Base-by-base conservation (phyloP, 1,140 invertebrate genomes). In the Anthonomus grandis region DNA sequence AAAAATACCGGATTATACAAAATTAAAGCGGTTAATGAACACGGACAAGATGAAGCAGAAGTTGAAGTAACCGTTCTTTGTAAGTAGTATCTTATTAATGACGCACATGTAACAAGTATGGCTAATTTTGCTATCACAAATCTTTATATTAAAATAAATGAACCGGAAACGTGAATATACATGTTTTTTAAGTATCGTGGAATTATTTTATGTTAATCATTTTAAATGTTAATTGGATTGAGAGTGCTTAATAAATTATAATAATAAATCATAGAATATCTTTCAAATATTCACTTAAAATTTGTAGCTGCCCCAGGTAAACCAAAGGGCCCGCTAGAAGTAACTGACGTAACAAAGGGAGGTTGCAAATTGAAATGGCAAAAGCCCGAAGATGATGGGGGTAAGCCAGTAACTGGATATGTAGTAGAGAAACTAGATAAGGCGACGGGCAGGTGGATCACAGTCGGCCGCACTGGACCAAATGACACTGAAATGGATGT, bases 381-480 rank as follows among this genome's bases (percentile, higher is more conserved):
- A 56, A 95, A 95, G 71, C 96, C 97, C 18, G 93, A 96, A 69
- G 96, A 99, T 72, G 96, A 99, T 76, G 97, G 97, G 67, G 97
- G 97, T 23, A 89, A 93, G 70, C 94, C 94, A 5, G 83, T 98
- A n/a, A 89, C 89, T 36, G 92, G 93, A 15, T 99, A 99, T 72
- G 85, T 95, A 46, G 89, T 99, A 5, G 97, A 99, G 75, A 99
- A 99, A 75, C 78, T 96, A 39, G 97, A 99, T 76, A 87, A 89
- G 60, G 83, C 85, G 9, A 95, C 91, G 19, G 95, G 95, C 46
- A 86, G 95, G 69, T 95, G 93, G 89, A 86, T 95, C 47, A 92
- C 93, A 18, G 91, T 94, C 42, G 93, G 92, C 53, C 84, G 92
- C 45, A 86, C 89, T 6, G 84, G 91, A 41, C 85, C 88, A 9